Evolutionary conservation across 2,113 vertebrate species (phyloP).

Genomic region (Eudyptes chrysolophus): DNA sequence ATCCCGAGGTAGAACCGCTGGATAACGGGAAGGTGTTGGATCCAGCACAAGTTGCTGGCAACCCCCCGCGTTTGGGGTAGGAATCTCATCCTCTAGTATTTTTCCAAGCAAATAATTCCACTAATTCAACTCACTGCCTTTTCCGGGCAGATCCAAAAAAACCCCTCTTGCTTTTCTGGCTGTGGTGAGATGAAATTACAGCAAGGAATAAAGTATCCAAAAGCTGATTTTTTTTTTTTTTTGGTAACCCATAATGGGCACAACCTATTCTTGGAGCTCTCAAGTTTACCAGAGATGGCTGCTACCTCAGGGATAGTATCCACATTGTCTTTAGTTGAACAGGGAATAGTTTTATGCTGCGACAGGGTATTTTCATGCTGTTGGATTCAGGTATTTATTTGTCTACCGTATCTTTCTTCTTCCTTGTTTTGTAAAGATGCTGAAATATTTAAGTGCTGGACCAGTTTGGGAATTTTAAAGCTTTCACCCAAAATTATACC

Average conservation of each 20-base stretch:
- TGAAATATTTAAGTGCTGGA: slow-evolving; percentile 18
- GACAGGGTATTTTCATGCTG: slow-evolving; percentile 41
- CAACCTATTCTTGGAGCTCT: not conserved
- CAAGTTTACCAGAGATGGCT: slow-evolving; percentile 41
- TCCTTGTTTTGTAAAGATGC: not conserved
- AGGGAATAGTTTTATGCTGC: slow-evolving; percentile 42
- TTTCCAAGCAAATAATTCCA: not conserved
- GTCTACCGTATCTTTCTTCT: not conserved
- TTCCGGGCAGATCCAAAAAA: not conserved
- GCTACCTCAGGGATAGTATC: slow-evolving; percentile 77
- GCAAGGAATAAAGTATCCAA: not conserved
- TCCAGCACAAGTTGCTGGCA: not conserved
- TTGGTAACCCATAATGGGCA: slow-evolving; percentile 9
- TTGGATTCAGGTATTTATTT: slow-evolving; percentile 50
- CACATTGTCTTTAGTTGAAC: slow-evolving; percentile 48
- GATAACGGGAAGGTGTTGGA: not conserved
- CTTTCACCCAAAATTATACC: not conserved
- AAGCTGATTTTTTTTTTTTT: not conserved
- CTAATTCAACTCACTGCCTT: not conserved
- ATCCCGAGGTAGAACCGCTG: not conserved
- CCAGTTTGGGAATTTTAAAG: slow-evolving; percentile 15
- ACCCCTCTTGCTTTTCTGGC: not conserved
- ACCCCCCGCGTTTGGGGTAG: fast-evolving
- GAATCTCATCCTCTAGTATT: not conserved
- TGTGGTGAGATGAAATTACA: not conserved